Conservation (phyloP, 1,140 invertebrate species). For the Drosophila azteca region DNA sequence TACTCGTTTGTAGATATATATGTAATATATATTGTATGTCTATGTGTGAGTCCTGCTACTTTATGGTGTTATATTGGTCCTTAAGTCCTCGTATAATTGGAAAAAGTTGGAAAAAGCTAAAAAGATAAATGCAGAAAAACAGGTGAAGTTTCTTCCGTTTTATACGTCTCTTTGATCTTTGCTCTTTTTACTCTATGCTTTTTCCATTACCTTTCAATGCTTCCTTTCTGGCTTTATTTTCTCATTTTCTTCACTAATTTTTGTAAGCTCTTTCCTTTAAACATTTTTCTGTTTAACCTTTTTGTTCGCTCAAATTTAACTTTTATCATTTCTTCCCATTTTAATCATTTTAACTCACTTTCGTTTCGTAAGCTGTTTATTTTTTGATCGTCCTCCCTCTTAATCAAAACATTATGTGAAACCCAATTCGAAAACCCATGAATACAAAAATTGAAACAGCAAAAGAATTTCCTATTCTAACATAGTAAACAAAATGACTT, state of each 20-base stretch:
- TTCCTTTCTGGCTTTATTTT: no score
- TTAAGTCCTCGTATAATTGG: slow-evolving; percentile 22
- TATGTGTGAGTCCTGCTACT: slow-evolving; percentile 42
- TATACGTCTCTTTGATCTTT: slow-evolving; percentile 6
- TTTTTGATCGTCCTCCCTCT: slow-evolving; percentile 19
- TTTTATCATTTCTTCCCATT: slow-evolving; percentile 10
- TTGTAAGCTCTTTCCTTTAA: not conserved
- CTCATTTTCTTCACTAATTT: no score
- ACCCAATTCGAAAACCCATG: slow-evolving; percentile 33
- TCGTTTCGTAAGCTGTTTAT: slow-evolving; percentile 40
- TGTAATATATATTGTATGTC: slow-evolving; percentile 41
- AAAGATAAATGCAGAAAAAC: slow-evolving; percentile 32
- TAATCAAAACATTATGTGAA: slow-evolving; percentile 27
- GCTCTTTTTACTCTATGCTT: slow-evolving; percentile 2
- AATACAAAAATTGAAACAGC: slow-evolving; percentile 36
- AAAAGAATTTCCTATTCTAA: slow-evolving; percentile 62
- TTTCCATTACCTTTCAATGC: not conserved
- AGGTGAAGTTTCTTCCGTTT: slow-evolving; percentile 55
- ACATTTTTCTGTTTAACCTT: not conserved
- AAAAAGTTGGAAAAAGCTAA: slow-evolving; percentile 12
- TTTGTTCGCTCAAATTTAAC: not conserved
- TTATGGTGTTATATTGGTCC: slow-evolving; percentile 41
- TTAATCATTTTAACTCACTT: slow-evolving; percentile 4
- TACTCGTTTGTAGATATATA: slow-evolving; percentile 36
- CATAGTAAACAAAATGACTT: slow-evolving; percentile 82